phyloP scores from a whole-genome alignment of 2,113 vertebrate species.

The Myocastor coypus region DNA sequence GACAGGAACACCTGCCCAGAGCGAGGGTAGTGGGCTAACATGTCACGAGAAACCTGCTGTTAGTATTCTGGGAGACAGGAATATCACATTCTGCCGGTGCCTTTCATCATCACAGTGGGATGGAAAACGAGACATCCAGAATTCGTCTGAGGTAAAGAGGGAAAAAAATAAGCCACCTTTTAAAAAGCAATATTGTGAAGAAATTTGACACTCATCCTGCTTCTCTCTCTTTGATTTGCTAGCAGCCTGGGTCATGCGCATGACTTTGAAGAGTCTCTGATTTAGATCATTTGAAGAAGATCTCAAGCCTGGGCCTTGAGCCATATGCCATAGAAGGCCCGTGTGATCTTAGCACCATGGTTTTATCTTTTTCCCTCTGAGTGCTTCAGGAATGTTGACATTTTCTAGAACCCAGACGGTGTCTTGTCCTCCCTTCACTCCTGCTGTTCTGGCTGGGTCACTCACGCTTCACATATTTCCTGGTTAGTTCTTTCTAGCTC shows the following conservation, averaged over 20 bases:
- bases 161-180: not conserved
- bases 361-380: not conserved
- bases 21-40: not conserved
- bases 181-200: not conserved
- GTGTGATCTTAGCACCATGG: not conserved
- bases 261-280: not conserved
- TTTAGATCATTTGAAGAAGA: constrained; percentile 40
- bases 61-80: not conserved
- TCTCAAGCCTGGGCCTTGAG: not conserved
- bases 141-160: constrained; percentile 17
- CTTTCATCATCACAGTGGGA: not conserved
- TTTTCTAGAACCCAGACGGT: not conserved
- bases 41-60: not conserved
- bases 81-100: not conserved
- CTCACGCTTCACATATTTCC: not conserved
- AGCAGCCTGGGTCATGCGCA: not conserved
- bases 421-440: not conserved
- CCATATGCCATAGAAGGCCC: not conserved
- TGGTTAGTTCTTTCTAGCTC: not conserved
- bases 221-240: constrained; percentile 24
- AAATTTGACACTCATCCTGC: not conserved
- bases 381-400: not conserved
- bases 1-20: not conserved
- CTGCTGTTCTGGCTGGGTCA: not conserved
- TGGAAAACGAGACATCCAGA: not conserved